Percentiles rank a stretch among this genome's conserved stretches.
Conservation (phyloP, 1,140 invertebrate genomes). For the Drosophila santomea region DNA sequence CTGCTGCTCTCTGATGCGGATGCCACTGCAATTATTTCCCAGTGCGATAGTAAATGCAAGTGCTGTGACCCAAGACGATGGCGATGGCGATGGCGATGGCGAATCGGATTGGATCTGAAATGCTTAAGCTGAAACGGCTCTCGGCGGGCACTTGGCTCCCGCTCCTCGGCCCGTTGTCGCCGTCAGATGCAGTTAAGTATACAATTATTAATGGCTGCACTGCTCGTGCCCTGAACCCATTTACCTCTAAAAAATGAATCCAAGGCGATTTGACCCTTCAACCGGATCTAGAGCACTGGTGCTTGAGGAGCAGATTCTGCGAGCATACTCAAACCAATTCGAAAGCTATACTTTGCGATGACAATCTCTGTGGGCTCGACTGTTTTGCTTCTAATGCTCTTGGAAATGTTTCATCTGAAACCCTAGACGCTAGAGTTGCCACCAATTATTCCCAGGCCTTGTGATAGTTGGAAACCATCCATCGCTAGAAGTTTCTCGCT, state of each 20-base stretch:
- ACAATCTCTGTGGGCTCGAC: too few relatives aligned
- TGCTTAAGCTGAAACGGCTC: constrained; percentile 73
- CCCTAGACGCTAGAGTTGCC: too few relatives aligned
- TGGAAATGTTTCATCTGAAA: too few relatives aligned
- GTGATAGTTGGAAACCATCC: too few relatives aligned
- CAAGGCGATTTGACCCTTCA: constrained; percentile 11
- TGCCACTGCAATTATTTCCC: neutral
- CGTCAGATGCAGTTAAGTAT: constrained; percentile 38
- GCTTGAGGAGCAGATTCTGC: too few relatives aligned
- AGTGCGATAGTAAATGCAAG: constrained; percentile 16
- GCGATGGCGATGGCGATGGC: constrained; percentile 35
- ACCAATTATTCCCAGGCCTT: too few relatives aligned
- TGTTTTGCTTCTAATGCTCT: too few relatives aligned
- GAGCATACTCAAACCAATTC: too few relatives aligned
- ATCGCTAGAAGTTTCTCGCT: too few relatives aligned
- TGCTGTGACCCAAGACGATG: constrained; percentile 14
- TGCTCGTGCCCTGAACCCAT: constrained; percentile 22
- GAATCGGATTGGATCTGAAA: constrained; percentile 63
- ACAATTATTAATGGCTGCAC: constrained; percentile 47
- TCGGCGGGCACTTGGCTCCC: constrained; percentile 18
- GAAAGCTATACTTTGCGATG: too few relatives aligned
- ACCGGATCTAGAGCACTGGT: neutral
- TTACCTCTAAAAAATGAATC: constrained; percentile 23
- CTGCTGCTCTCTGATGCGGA: neutral
- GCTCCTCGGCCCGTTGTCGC: constrained; percentile 9